These are phyloP conservation scores for Xiphydria camelus DNA, from an alignment of 2,888 invertebrate species.

Conservation along the genomic window DNA sequence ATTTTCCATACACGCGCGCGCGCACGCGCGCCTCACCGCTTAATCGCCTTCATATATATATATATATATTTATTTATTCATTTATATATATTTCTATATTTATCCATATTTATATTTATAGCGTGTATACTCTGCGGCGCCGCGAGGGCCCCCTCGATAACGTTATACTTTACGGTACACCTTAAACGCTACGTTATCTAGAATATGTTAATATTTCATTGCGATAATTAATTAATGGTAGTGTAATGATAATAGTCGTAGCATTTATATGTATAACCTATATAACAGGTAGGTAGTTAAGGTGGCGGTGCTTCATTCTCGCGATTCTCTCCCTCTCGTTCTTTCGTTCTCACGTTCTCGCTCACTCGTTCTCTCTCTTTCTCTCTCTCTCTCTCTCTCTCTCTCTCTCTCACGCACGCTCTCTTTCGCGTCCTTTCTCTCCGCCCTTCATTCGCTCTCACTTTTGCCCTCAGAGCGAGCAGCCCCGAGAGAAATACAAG, in stretches of 20 bases:
- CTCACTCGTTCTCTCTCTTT: too few relatives aligned
- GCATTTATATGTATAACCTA: slow-evolving; percentile 15
- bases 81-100: slow-evolving; percentile 4
- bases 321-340: neutral
- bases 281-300: slow-evolving; percentile 22
- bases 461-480: too few relatives aligned
- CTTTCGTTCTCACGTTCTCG: slow-evolving; percentile 3
- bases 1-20: slow-evolving; percentile 1
- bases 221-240: slow-evolving; percentile 30
- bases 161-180: slow-evolving; percentile 21
- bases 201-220: slow-evolving; percentile 16
- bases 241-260: slow-evolving; percentile 13
- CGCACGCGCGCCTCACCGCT: neutral
- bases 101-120: slow-evolving; percentile 10
- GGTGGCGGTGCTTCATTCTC: slow-evolving; percentile 15
- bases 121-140: slow-evolving; percentile 19
- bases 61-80: slow-evolving; percentile 1
- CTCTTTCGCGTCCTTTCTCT: too few relatives aligned
- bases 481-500: neutral
- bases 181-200: slow-evolving; percentile 27
- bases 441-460: too few relatives aligned
- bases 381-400: too few relatives aligned
- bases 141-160: slow-evolving; percentile 8
- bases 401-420: too few relatives aligned
- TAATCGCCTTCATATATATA: neutral